phyloP scores from a whole-genome alignment of 2,113 vertebrate species.

The Cervus canadensis region DNA sequence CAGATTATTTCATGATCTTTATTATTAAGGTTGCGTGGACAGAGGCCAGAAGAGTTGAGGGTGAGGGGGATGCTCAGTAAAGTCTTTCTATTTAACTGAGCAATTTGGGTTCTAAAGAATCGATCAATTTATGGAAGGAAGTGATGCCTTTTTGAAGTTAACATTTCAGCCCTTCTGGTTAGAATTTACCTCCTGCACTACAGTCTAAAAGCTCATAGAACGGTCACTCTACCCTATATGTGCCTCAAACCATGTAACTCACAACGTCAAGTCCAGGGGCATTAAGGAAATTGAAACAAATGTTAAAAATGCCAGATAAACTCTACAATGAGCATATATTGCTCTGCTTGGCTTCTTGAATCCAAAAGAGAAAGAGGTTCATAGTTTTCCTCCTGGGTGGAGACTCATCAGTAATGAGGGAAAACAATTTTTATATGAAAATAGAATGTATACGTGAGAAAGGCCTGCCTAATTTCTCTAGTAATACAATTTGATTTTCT shows the following conservation, averaged over 20 bases:
- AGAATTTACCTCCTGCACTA: constrained; percentile 66
- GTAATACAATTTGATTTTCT: constrained; percentile 91
- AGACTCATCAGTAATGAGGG: constrained; percentile 27
- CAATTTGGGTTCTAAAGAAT: background rate
- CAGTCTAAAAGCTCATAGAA: constrained; percentile 64
- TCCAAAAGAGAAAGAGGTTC: background rate
- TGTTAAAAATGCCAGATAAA: constrained; percentile 65
- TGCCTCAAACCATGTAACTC: constrained; percentile 3
- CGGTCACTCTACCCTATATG: background rate
- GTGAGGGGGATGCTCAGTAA: background rate
- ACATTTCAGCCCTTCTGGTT: constrained; percentile 57
- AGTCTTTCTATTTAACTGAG: background rate
- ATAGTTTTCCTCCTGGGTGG: constrained; percentile 24
- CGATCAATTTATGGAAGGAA: background rate
- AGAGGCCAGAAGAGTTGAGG: background rate
- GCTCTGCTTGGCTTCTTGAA: background rate
- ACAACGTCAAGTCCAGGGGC: constrained; percentile 84
- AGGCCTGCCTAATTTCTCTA: constrained; percentile 71
- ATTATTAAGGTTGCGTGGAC: background rate
- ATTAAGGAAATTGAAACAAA: constrained; percentile 79
- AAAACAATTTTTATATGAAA: constrained; percentile 45
- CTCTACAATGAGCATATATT: background rate
- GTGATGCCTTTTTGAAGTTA: constrained; percentile 44
- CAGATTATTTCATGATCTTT: background rate
- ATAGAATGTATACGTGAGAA: constrained; percentile 36